phyloP scores from a whole-genome alignment of 2,888 invertebrate genomes.

The Drosophila austrosaltans region DNA sequence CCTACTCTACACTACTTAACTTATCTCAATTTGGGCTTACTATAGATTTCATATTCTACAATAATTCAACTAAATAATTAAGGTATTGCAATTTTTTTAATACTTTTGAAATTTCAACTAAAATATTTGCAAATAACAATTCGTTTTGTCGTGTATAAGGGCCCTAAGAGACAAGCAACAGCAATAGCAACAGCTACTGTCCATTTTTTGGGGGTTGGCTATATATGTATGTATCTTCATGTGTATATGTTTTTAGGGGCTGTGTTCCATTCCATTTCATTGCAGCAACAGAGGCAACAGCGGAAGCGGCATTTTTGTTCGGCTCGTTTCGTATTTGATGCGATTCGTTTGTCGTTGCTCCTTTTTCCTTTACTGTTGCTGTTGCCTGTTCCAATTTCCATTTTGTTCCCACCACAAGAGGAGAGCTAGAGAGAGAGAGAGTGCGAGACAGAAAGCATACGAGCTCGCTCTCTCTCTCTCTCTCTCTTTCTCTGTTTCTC shows the following conservation, averaged over 20 bases:
- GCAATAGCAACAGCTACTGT: slow-evolving; percentile 57
- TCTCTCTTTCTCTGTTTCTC: slow-evolving; percentile 7
- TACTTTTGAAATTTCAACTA: no score
- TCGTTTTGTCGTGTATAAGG: slow-evolving; percentile 36
- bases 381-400: slow-evolving; percentile 29
- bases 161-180: slow-evolving; percentile 66
- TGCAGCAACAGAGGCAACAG: background rate
- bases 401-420: slow-evolving; percentile 3
- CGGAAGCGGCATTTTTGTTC: slow-evolving; percentile 2
- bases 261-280: slow-evolving; percentile 26
- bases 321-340: slow-evolving; percentile 28
- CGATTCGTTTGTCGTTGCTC: slow-evolving; percentile 6
- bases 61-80: no score
- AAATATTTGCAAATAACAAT: slow-evolving; percentile 17
- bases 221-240: no score
- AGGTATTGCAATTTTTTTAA: no score
- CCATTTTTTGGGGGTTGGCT: slow-evolving; percentile 60
- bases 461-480: background rate
- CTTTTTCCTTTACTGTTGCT: slow-evolving; percentile 13
- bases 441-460: background rate
- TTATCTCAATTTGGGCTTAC: background rate
- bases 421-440: background rate
- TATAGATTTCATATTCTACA: no score
- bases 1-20: slow-evolving; percentile 39
- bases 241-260: slow-evolving; percentile 38